Percentiles rank a stretch among this genome's conserved stretches.
Evolutionary conservation across 2,888 invertebrate species (phyloP).

Genomic region (Leptarthrus brevirostris): DNA sequence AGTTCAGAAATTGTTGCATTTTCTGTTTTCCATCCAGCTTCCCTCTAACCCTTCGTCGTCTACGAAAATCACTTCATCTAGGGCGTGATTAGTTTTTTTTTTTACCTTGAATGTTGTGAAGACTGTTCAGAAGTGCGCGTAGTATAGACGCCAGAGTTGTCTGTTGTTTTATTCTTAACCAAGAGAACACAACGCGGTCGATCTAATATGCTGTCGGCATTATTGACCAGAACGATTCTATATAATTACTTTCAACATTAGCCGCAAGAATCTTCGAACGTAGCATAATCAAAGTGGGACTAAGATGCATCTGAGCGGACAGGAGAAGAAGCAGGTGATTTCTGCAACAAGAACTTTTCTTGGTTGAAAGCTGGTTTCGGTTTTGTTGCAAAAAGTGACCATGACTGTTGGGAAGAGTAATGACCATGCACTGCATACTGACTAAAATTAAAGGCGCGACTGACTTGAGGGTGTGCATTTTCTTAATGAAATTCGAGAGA

Average conservation of each 20-base stretch:
- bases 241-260: slow-evolving; percentile 42
- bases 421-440: slow-evolving; percentile 29
- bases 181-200: slow-evolving; percentile 5
- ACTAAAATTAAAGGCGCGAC: slow-evolving; percentile 6
- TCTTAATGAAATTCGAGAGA: slow-evolving; percentile 35
- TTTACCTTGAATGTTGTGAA: slow-evolving; percentile 8
- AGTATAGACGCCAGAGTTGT: slow-evolving; percentile 4
- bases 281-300: slow-evolving; percentile 13
- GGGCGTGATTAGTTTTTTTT: slow-evolving; percentile 40
- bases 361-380: slow-evolving; percentile 4
- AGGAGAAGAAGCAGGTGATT: slow-evolving; percentile 26
- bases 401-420: slow-evolving; percentile 43
- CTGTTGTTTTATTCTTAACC: background rate
- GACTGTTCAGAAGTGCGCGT: slow-evolving; percentile 32
- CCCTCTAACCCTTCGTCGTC: background rate
- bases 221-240: slow-evolving; percentile 47
- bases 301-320: background rate
- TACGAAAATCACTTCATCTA: slow-evolving; percentile 18
- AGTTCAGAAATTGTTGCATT: background rate
- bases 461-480: slow-evolving; percentile 47
- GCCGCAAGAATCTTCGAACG: slow-evolving; percentile 5
- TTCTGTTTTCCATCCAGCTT: background rate
- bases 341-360: slow-evolving; percentile 10
- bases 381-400: slow-evolving; percentile 44
- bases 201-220: slow-evolving; percentile 50